Percentiles rank a stretch among this genome's conserved stretches.
phyloP scores from a whole-genome alignment of 2,113 vertebrate genomes.

The Lepus timidus region DNA sequence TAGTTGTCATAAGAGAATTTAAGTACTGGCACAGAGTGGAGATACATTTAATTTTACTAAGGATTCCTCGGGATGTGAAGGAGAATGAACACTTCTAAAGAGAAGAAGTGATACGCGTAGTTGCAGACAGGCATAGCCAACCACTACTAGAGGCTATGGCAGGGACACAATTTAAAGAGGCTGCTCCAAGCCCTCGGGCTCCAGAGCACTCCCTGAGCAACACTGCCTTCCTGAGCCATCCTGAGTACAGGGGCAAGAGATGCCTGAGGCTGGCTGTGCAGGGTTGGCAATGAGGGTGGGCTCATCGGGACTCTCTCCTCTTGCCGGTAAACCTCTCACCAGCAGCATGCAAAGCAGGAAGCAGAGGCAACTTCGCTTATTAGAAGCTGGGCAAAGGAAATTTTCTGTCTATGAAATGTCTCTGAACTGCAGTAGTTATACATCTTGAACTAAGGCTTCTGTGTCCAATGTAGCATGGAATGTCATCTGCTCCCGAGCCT shows the following conservation, averaged over 20 bases:
- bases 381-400: not conserved
- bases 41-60: slow-evolving; percentile 25
- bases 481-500: not conserved
- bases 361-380: not conserved
- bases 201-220: not conserved
- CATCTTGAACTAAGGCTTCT: not conserved
- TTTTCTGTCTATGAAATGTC: not conserved
- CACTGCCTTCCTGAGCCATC: not conserved
- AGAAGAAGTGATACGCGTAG: not conserved
- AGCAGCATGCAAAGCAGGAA: not conserved
- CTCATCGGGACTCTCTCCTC: not conserved
- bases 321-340: not conserved
- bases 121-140: not conserved
- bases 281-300: not conserved
- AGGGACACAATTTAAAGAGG: not conserved
- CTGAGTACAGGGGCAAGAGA: not conserved
- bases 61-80: not conserved
- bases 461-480: not conserved
- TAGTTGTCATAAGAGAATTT: slow-evolving; percentile 19
- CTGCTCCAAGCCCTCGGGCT: not conserved
- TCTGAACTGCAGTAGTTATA: not conserved
- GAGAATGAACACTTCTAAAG: slow-evolving; percentile 4
- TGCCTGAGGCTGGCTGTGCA: not conserved
- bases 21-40: not conserved
- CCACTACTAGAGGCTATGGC: not conserved